Base-by-base conservation (phyloP, 2,113 vertebrate genomes). In the Crotalus tigris region DNA sequence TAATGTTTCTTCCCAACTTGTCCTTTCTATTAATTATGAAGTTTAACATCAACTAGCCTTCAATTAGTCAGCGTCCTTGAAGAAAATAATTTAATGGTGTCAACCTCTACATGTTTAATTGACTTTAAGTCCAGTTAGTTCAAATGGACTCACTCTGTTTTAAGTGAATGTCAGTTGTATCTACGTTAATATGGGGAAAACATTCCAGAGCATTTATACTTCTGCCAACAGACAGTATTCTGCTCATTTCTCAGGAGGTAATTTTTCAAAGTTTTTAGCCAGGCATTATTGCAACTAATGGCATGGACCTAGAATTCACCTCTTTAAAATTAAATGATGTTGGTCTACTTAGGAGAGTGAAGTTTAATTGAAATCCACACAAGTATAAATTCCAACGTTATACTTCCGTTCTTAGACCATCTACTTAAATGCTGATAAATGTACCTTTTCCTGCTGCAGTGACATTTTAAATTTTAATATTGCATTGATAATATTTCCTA, bases 361-460 rank as follows among this genome's bases (percentile, higher is more conserved):
- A 33, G 44, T 86, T 91, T 95, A 24, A 92, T 44, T 92, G 46
- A 86, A 81, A 55, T 59, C 9, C 64, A 57, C 19, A 91, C 33
- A 51, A 90, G 15, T 13, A 93, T 92, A 6, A 92, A 69, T 53
- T 49, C 10, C 21, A 85, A 85, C 58, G 1, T 29, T 91, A 2
- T 11, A 23, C 1, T 61, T 94, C 33, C 4, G 39, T 23, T 92
- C 58, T 91, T 44, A 49, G 69, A 61, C 51, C 55, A 44, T 64
- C n/a, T 86, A 49, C 85, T 93, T 59, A 55, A 89, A 91, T 9
- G 23, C 24, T 92, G 29, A 57, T 88, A 87, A 85, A 92, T 75
- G 29, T 53, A 87, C 26, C 61, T 29, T 29, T 75, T 46, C 33
- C 53, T 29, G 13, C 33, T 44, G 24, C 10, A 69, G 64, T 46